A percentile compares a stretch with the other conserved stretches of the same genome.
phyloP scores from a whole-genome alignment of 2,888 invertebrate genomes.

The Tipula unca region DNA sequence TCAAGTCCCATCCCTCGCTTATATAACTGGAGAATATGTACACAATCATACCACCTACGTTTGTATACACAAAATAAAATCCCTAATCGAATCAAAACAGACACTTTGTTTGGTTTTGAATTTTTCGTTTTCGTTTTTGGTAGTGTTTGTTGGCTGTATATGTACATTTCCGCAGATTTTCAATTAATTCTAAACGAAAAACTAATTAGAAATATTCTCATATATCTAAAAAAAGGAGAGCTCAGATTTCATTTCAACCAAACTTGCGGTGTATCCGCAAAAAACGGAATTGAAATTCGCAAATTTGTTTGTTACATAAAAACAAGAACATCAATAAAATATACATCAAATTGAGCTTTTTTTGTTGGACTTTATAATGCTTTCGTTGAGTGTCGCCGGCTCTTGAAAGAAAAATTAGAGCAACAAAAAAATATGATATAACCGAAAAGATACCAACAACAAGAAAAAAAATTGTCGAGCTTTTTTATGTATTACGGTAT shows the following conservation, averaged over 20 bases:
- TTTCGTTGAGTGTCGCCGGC: not conserved
- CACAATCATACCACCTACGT: not conserved
- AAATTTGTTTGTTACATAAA: not conserved
- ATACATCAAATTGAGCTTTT: not conserved
- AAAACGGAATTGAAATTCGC: not conserved
- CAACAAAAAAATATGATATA: not conserved
- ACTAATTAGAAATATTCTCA: not conserved
- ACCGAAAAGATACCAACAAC: not conserved
- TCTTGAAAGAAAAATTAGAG: not conserved
- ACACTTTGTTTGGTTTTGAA: not conserved
- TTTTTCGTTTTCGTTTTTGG: not conserved
- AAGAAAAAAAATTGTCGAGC: not conserved
- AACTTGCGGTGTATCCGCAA: not conserved
- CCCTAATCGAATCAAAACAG: not conserved
- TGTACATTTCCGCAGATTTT: not conserved
- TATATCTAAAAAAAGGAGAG: not conserved
- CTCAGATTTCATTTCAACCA: not conserved
- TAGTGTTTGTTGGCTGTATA: not conserved
- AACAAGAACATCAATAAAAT: not conserved
- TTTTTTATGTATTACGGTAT: not conserved
- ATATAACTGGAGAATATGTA: not conserved
- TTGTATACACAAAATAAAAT: not conserved
- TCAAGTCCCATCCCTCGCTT: not conserved
- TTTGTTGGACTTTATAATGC: not conserved
- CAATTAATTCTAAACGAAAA: not conserved